Conservation (phyloP, 2,888 invertebrate genomes). For the Drosophila mimetica region DNA sequence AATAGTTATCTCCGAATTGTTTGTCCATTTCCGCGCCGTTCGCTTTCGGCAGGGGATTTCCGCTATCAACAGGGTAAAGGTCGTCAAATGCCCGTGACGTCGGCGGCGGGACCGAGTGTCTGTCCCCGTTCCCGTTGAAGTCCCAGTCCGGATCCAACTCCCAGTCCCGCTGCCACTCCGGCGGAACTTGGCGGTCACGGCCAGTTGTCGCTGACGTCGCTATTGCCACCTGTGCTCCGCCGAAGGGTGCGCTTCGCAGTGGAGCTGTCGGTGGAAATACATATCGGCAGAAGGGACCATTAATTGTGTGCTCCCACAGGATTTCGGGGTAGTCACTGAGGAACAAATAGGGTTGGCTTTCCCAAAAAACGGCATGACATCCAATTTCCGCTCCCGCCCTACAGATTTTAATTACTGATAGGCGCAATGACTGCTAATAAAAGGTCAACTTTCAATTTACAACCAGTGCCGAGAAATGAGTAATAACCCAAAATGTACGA, state of each 20-base stretch:
- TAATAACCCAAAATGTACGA: background rate
- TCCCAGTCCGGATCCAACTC: constrained; percentile 17
- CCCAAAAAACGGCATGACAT: constrained; percentile 41
- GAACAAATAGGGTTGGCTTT: constrained; percentile 19
- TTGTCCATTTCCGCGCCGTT: constrained; percentile 52
- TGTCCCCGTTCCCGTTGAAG: constrained; percentile 7
- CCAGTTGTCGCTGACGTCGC: constrained; percentile 6
- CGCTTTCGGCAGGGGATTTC: constrained; percentile 66
- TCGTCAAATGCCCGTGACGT: constrained; percentile 26
- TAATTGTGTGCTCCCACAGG: constrained; percentile 48
- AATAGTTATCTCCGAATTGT: constrained; percentile 47
- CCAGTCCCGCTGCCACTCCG: constrained; percentile 32
- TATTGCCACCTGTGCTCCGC: constrained; percentile 24
- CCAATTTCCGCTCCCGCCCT: constrained; percentile 64
- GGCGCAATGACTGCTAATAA: constrained; percentile 31
- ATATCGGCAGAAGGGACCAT: constrained; percentile 27
- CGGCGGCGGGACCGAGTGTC: constrained; percentile 19
- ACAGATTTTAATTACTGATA: constrained; percentile 67
- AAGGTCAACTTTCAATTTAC: constrained; percentile 45
- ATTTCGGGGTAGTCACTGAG: constrained; percentile 23
- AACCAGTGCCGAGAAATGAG: constrained; percentile 16
- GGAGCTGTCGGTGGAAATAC: constrained; percentile 45
- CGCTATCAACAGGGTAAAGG: constrained; percentile 46
- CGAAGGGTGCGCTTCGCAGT: constrained; percentile 48
- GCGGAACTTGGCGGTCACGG: constrained; percentile 26